Percentiles rank a stretch among this genome's conserved stretches.
Evolutionary conservation across 2,113 vertebrate species (phyloP).

Genomic region (Thunnus thynnus): DNA sequence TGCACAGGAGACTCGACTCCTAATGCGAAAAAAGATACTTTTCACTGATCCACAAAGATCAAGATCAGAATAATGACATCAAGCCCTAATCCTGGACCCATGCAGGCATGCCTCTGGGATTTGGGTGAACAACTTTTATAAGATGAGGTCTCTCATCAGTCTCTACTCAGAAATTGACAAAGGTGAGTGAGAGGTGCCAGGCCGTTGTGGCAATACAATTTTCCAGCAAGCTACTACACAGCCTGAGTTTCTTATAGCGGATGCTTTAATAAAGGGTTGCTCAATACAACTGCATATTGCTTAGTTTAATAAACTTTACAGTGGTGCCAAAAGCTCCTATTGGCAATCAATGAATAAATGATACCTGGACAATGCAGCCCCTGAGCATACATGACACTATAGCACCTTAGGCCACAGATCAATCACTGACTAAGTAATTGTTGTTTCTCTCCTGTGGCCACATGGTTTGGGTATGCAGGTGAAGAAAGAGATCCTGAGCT

Average conservation of each 20-base stretch:
- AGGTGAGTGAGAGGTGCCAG: neutral
- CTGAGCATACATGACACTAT: neutral
- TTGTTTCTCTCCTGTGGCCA: neutral
- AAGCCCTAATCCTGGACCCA: neutral
- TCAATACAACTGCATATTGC: neutral
- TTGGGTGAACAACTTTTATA: neutral
- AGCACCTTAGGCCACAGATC: neutral
- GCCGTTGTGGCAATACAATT: neutral
- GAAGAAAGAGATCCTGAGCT: neutral
- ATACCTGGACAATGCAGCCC: neutral
- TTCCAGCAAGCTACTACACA: neutral
- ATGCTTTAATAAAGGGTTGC: neutral
- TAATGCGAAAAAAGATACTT: neutral
- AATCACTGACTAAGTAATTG: neutral
- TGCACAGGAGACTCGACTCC: neutral
- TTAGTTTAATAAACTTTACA: neutral
- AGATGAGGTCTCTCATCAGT: neutral
- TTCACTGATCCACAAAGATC: neutral
- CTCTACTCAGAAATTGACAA: neutral
- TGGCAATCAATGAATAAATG: neutral
- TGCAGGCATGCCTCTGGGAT: neutral
- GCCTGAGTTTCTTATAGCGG: neutral
- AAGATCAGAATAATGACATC: neutral
- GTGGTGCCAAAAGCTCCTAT: neutral
- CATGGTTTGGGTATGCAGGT: neutral